These are phyloP conservation scores for Orthosia gothica DNA, from an alignment of 2,888 invertebrate species.

Conservation along the genomic window DNA sequence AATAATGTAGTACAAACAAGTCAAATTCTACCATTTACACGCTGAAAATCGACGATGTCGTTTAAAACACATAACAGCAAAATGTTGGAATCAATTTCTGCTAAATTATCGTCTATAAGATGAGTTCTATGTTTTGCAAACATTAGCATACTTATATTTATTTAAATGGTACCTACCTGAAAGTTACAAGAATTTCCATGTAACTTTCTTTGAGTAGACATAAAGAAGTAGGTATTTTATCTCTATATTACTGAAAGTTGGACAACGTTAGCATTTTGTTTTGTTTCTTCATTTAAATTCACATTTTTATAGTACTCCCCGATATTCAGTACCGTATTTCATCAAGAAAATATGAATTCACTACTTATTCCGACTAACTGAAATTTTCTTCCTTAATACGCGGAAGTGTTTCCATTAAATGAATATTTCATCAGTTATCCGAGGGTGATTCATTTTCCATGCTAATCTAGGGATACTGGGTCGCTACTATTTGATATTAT, in stretches of 20 bases:
- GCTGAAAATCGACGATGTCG: conserved; percentile 55
- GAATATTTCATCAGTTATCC: conserved; percentile 46
- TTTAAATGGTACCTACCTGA: background rate
- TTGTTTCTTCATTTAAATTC: too few relatives aligned
- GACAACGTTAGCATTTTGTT: conserved; percentile 10
- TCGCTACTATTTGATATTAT: background rate
- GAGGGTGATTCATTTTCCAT: conserved; percentile 16
- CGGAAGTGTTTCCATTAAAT: conserved; percentile 11
- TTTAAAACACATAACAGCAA: conserved; percentile 60
- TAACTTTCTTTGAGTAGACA: too few relatives aligned
- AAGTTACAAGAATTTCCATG: background rate
- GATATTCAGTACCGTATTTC: too few relatives aligned
- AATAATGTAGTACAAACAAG: conserved; percentile 30
- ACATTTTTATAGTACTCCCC: too few relatives aligned
- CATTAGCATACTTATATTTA: background rate
- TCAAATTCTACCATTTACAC: background rate
- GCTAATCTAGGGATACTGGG: conserved; percentile 27
- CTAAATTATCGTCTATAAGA: conserved; percentile 19
- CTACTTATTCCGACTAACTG: conserved; percentile 2
- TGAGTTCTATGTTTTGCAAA: conserved; percentile 7
- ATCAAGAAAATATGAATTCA: background rate
- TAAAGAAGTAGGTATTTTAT: too few relatives aligned
- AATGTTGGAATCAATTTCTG: conserved; percentile 39
- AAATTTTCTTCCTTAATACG: conserved; percentile 1
- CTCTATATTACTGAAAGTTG: too few relatives aligned